These are phyloP conservation scores for Hirudo medicinalis DNA, from an alignment of 1,140 invertebrate genomes.

Conservation along the genomic window DNA sequence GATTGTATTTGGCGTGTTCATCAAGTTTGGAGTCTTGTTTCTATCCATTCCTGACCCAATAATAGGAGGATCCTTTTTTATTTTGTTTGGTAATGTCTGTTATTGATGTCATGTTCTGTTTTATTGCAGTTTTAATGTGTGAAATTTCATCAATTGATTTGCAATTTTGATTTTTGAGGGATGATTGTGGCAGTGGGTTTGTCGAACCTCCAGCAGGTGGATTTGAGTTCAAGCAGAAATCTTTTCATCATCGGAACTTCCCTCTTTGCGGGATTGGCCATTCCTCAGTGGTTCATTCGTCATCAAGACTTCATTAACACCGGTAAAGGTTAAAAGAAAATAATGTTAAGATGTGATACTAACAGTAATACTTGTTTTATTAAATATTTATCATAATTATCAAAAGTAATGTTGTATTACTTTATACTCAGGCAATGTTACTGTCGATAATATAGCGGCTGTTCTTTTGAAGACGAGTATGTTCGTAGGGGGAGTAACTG, in stretches of 20 bases:
- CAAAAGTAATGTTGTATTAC: no score
- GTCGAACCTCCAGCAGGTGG: slow-evolving; percentile 67
- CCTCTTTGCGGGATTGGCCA: slow-evolving; percentile 63
- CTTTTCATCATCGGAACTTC: slow-evolving; percentile 70
- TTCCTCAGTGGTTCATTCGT: slow-evolving; percentile 32
- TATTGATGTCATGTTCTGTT: slow-evolving; percentile 29
- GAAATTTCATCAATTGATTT: not conserved
- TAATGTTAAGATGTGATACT: no score
- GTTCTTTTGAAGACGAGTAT: slow-evolving; percentile 32
- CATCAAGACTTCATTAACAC: slow-evolving; percentile 13
- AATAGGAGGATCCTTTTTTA: slow-evolving; percentile 71
- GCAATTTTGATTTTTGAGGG: slow-evolving; percentile 21
- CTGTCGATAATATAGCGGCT: not conserved
- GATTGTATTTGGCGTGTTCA: slow-evolving; percentile 21
- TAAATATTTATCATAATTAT: no score
- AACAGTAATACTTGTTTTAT: no score
- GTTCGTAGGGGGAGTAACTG: slow-evolving; percentile 34
- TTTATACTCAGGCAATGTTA: no score
- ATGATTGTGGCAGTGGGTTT: slow-evolving; percentile 40
- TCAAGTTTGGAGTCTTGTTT: slow-evolving; percentile 55
- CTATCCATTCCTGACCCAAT: slow-evolving; percentile 76
- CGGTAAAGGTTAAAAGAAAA: not conserved
- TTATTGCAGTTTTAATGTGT: not conserved
- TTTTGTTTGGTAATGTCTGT: slow-evolving; percentile 56
- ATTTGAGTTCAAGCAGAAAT: slow-evolving; percentile 64